A percentile compares a stretch with the other conserved stretches of the same genome.
phyloP scores from a whole-genome alignment of 2,888 invertebrate species.

The Dicranocentrus wangi region DNA sequence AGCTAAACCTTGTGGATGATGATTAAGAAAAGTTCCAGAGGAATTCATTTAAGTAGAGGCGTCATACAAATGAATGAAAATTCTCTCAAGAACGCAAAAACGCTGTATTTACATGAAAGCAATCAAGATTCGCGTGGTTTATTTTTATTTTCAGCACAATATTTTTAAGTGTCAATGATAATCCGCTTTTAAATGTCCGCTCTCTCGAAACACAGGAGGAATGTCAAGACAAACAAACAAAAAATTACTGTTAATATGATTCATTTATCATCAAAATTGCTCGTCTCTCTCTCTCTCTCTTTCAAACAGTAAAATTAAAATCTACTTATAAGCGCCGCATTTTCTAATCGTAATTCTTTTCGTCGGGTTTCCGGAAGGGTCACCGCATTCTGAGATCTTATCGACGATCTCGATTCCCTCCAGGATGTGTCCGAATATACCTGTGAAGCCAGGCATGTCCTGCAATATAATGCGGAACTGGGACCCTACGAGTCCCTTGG shows the following conservation, averaged over 20 bases:
- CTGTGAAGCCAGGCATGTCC: conserved; percentile 87
- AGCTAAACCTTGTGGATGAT: neutral
- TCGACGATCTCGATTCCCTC: conserved; percentile 87
- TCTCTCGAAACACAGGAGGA: conserved; percentile 70
- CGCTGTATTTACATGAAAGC: conserved; percentile 60
- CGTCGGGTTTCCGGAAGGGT: conserved; percentile 85
- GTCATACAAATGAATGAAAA: conserved; percentile 15
- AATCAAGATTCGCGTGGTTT: conserved; percentile 63
- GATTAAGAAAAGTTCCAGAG: conserved; percentile 1
- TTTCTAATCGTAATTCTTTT: conserved; percentile 83
- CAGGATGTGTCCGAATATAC: conserved; percentile 85
- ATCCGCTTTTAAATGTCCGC: conserved; percentile 68
- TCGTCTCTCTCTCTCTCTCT: conserved; percentile 56
- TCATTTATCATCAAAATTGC: conserved; percentile 57
- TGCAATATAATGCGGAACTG: conserved; percentile 88
- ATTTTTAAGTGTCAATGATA: conserved; percentile 65
- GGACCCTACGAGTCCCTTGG: conserved; percentile 87
- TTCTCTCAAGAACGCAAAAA: neutral
- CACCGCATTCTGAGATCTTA: conserved; percentile 85
- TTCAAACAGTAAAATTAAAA: conserved; percentile 65
- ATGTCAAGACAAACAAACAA: conserved; percentile 71
- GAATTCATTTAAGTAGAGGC: neutral
- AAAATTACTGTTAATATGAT: conserved; percentile 62
- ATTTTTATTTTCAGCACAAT: conserved; percentile 63
- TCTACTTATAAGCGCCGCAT: conserved; percentile 78